Evolutionary conservation across 2,797 vertebrate species (phyloP), one percentile per base, ranked within the genome.

Genomic region (Heterohyrax brucei): DNA sequence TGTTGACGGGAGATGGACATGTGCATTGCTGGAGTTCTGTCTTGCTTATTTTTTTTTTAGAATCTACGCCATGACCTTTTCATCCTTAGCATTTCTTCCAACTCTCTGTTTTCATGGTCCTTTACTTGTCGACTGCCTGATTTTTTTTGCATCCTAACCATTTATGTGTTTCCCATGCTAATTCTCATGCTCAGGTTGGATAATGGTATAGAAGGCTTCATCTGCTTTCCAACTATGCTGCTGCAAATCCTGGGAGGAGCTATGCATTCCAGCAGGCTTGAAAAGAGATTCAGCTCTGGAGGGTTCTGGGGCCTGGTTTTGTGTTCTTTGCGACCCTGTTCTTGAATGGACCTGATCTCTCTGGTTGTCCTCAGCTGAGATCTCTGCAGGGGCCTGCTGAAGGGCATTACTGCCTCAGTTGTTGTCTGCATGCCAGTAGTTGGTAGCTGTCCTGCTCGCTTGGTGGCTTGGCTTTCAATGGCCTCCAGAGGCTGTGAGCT

Each of bases 361-460:
- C 8, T 24, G 7, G n/a, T 50, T 93, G 75, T 72, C 46, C 81
- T 77, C 75, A 56, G 61, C 33, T 85, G 84, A 12, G 8, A 2
- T 3, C 10, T 96, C 97, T 83, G 78, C 9, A 80, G 88, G 83
- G 94, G 94, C 95, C 95, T 95, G n/a, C 91, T 87, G 80, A 46
- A 78, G 5, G 48, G 19, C 94, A 30, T 56, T 85, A 89, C 30
- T 3, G 13, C 72, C 89, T 76, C 10, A 44, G n/a, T 50, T 33
- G 84, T 62, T 2, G 46, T 56, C 72, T 61, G 95, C 94, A 93
- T 75, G 95, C 84, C 80, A 44, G 94, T 97, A 95, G 89, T 2
- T 73, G 82, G 72, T 94, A 84, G 92, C 66, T 96, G 64, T 97
- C 87, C 97, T 95, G 82, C 95, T 96, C 18, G 87, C 94, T 95